Evolutionary conservation across 2,888 invertebrate species (phyloP), one percentile per base, ranked within the genome.

Genomic region (Choristoneura rosaceana): DNA sequence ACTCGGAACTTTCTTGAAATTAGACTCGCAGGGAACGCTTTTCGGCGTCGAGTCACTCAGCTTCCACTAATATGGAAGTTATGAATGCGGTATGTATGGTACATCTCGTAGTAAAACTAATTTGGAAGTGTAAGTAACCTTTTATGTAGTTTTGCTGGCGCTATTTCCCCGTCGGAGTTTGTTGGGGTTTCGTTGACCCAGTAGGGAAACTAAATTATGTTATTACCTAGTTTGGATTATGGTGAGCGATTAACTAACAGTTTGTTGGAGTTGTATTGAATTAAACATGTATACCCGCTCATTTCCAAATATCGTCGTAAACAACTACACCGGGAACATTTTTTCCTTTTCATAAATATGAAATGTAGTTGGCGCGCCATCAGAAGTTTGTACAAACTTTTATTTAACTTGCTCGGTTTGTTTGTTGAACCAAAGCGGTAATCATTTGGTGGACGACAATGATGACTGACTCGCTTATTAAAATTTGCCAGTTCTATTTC

Each of bases 1-100:
- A 89, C 87, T 84, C 83, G 82, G 81, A 87, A 88, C 84, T 87
- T 88, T 80, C 82, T 69, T 78, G 75, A 73, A 82, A 87, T 85
- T 84, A 82, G 80, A 80, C 82, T 78, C 78, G 79, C 74, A 73
- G 73, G 78, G 75, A 70, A 78, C 78, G 78, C 76, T 79, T 79
- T 78, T 78, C 77, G 79, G 77, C 74, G 67, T 68, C 73, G 62
- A 58, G 67, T 63, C 71, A 66, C 67, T 74, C 74, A 67, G 76
- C 77, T 80, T 75, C 74, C 70, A 76, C 80, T 84, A 83, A 86
- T 84, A 84, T 81, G 76, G 80, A 85, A 85, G 84, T 87, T 86
- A 82, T 81, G 80, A 79, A 78, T 79, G 50, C 41, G 67, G 77
- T 76, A 76, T 64, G 69, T 74, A 78, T 76, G 78, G 77, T 69